Evolutionary conservation across 2,113 vertebrate species (phyloP).

Genomic region (Oncorhynchus keta): DNA sequence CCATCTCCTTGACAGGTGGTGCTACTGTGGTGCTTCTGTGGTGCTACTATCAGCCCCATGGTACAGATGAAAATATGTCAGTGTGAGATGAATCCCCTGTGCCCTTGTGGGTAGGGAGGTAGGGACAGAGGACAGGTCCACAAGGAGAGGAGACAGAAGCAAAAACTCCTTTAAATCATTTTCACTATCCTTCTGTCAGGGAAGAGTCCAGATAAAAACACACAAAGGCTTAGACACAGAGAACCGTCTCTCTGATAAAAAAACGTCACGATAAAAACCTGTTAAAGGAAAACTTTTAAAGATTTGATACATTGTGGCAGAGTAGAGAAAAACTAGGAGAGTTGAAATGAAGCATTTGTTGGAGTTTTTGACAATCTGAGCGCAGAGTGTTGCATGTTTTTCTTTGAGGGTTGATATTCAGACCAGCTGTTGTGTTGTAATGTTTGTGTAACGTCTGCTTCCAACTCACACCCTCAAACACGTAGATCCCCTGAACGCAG

Average conservation of each 20-base stretch:
- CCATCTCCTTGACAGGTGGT: too few species aligned
- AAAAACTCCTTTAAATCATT: neutral
- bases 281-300: too few species aligned
- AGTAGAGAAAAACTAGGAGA: neutral
- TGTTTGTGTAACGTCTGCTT: too few species aligned
- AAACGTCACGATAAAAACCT: neutral
- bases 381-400: neutral
- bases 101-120: neutral
- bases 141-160: neutral
- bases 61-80: neutral
- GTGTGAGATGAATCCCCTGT: neutral
- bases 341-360: too few species aligned
- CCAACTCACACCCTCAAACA: too few species aligned
- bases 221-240: neutral
- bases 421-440: neutral
- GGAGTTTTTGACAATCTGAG: neutral
- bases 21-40: too few species aligned
- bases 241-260: neutral
- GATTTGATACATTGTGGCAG: neutral
- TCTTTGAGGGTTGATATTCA: too few species aligned
- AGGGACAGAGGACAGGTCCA: neutral
- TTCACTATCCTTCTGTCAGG: neutral
- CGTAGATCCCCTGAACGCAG: too few species aligned
- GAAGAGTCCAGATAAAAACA: neutral
- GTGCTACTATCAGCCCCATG: neutral